Percentiles rank a stretch among this genome's conserved stretches.
Evolutionary conservation across 2,113 vertebrate species (phyloP).

Genomic region (Hypocryptadius cinnamomeus): DNA sequence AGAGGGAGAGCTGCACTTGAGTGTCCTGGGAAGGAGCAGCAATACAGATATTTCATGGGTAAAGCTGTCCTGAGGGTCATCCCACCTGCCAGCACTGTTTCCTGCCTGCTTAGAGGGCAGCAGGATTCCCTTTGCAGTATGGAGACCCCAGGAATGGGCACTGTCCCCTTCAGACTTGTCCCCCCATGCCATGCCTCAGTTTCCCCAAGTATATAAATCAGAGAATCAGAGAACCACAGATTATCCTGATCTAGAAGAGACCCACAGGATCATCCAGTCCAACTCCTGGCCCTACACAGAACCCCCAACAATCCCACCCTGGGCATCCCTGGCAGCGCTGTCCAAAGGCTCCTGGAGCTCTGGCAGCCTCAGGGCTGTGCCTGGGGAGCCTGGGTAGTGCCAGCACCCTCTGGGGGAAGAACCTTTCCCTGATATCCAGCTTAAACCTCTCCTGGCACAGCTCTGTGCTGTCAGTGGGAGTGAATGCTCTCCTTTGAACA

Average conservation of each 20-base stretch:
- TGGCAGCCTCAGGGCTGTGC: not conserved
- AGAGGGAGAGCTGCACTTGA: not conserved
- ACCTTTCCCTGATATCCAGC: fast-evolving
- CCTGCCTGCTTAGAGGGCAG: not conserved
- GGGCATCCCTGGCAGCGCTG: fast-evolving
- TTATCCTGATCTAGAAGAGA: not conserved
- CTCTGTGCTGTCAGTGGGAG: not conserved
- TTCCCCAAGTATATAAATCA: not conserved
- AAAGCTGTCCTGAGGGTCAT: not conserved
- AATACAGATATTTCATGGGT: not conserved
- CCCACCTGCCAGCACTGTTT: not conserved
- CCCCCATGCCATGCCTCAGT: not conserved
- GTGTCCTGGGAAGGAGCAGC: not conserved
- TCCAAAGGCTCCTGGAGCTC: not conserved
- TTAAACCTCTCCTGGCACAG: not conserved
- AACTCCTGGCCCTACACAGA: fast-evolving
- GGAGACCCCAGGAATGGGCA: not conserved
- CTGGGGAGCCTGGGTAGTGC: not conserved
- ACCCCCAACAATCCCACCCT: not conserved
- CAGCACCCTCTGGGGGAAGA: not conserved
- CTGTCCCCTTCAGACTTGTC: not conserved
- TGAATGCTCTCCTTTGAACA: not conserved
- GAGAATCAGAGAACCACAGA: not conserved
- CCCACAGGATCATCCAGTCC: not conserved
- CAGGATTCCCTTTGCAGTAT: not conserved